A percentile compares a stretch with the other conserved stretches of the same genome.
These are phyloP conservation scores for Scaptodrosophila latifasciaeformis DNA, from an alignment of 2,888 invertebrate species.

Conservation along the genomic window DNA sequence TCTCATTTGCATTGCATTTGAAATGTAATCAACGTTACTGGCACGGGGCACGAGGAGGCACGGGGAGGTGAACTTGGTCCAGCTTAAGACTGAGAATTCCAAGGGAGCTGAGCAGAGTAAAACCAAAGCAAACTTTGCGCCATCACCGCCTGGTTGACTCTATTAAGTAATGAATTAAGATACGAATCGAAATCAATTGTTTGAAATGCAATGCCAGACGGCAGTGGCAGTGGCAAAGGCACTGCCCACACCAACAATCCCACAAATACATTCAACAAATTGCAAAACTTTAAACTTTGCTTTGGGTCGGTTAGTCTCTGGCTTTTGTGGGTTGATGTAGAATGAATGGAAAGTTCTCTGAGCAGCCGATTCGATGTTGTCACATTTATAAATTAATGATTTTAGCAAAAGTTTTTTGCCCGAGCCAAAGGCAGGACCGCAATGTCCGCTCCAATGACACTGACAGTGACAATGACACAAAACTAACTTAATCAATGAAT, in stretches of 20 bases:
- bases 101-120: not conserved
- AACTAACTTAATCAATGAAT: constrained; percentile 38
- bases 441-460: constrained; percentile 22
- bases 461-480: constrained; percentile 10
- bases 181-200: constrained; percentile 66
- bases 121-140: constrained; percentile 15
- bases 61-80: too few relatives aligned
- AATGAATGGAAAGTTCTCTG: not conserved
- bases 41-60: not conserved
- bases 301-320: constrained; percentile 29
- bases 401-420: not conserved
- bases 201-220: constrained; percentile 37
- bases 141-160: constrained; percentile 33
- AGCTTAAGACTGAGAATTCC: too few relatives aligned
- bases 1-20: constrained; percentile 56
- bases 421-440: constrained; percentile 4
- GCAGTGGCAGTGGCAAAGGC: not conserved
- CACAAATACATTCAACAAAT: constrained; percentile 35
- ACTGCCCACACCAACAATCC: not conserved
- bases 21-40: constrained; percentile 64
- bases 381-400: constrained; percentile 62
- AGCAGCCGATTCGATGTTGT: constrained; percentile 16
- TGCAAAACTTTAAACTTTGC: constrained; percentile 54
- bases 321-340: constrained; percentile 4
- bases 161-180: constrained; percentile 67